Base-by-base conservation (phyloP, 1,140 invertebrate genomes). In the Drosophila ogumai region DNA sequence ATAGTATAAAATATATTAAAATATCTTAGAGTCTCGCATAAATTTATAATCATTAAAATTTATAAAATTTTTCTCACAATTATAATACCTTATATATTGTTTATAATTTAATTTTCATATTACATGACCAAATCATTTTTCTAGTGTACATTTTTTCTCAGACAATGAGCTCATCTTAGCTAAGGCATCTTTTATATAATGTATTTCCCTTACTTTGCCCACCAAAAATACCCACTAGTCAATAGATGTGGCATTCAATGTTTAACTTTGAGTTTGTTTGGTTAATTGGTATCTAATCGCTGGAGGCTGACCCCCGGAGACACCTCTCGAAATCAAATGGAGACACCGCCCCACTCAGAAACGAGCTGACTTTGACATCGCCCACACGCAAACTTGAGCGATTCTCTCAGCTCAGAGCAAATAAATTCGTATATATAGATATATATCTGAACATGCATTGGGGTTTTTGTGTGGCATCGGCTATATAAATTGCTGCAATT, bases 401-500 rank as follows among this genome's bases (percentile, higher is more conserved):
- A 61, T n/a, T 49, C 56, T 43, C 31, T 34, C 50, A 28, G 17
- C 31, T 72, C 46, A 47, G 19, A 66, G 22, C n/a, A 25, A 74
- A 10, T 17, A 74, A 4, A 43, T 17, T 32, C 31, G 17, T 41
- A 40, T 43, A 44, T 34, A 46, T 22, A 61, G 8, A 38, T 41
- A 63, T 44, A 46, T 54, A 73, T 54, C 54, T 40, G 34, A 57
- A 52, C 55, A 66, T 61, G 31, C 47, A 75, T 52, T 12, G 41
- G 38, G 36, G 58, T 44, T 47, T 64, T 54, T 56, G 36, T 80
- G 46, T 36, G 58, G 56, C 58, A 58, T 56, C 41, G 38, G 8
- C 55, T 19, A 41, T 50, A 50, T 68, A 75, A 88, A 88, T 87
- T 82, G 84, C 75, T 12, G 57, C 84, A 87, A 87, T 87, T 87